Percentiles rank a stretch among this genome's conserved stretches.
Conservation (phyloP, 2,113 vertebrate genomes). For the Heterotilapia buettikoferi region DNA sequence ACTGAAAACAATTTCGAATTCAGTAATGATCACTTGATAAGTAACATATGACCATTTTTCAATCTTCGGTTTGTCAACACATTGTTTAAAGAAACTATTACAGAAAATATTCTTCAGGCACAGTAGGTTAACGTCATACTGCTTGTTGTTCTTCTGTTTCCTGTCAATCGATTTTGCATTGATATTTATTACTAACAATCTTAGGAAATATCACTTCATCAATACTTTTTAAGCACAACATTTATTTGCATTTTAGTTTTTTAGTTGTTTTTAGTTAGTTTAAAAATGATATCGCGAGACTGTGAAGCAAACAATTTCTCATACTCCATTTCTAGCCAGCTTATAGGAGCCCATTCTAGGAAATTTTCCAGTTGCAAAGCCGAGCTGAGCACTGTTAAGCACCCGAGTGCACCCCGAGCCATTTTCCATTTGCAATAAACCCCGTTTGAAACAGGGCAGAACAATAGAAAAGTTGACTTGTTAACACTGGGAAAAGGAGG, state of each 20-base stretch:
- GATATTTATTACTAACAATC: neutral
- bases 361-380: conserved; percentile 57
- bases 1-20: neutral
- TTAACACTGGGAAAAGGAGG: conserved; percentile 52
- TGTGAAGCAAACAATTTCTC: neutral
- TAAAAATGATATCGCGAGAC: neutral
- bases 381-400: conserved; percentile 41
- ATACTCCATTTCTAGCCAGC: neutral
- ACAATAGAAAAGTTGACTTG: conserved; percentile 62
- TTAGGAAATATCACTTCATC: neutral
- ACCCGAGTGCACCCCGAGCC: conserved; percentile 38
- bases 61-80: accelerated
- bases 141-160: neutral
- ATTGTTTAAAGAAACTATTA: neutral
- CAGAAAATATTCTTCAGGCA: neutral
- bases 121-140: neutral
- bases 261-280: neutral
- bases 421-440: conserved; percentile 61
- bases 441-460: conserved; percentile 46
- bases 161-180: neutral
- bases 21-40: neutral
- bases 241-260: neutral
- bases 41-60: neutral
- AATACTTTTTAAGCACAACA: neutral
- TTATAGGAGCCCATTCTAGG: conserved; percentile 27